Percentiles rank a stretch among this genome's conserved stretches.
These are phyloP conservation scores for Cyanoliseus patagonus DNA, from an alignment of 2,113 vertebrate genomes.

Conservation along the genomic window DNA sequence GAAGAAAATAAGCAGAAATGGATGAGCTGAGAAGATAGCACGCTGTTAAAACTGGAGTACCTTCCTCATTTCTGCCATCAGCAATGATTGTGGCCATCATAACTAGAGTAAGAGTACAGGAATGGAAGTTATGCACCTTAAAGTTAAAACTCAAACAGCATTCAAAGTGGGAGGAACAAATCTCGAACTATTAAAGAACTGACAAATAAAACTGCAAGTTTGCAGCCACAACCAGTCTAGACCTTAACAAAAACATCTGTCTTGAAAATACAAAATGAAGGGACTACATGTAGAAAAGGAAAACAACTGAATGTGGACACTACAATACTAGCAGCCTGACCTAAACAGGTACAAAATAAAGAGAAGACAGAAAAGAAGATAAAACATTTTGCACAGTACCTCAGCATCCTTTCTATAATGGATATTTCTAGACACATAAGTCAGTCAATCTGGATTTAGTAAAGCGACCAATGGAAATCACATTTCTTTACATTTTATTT, in stretches of 20 bases:
- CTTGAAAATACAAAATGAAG: neutral
- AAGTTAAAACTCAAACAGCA: neutral
- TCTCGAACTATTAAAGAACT: neutral
- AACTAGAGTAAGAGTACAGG: neutral
- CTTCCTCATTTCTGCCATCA: neutral
- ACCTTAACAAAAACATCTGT: neutral
- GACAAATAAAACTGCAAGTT: neutral
- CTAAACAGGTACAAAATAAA: neutral
- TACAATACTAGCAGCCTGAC: neutral
- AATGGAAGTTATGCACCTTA: neutral
- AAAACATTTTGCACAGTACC: neutral
- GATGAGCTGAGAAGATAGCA: neutral
- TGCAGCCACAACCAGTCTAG: neutral
- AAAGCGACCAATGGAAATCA: neutral
- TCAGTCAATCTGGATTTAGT: neutral
- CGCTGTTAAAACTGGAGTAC: neutral
- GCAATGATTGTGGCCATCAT: fast-evolving
- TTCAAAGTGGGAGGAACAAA: neutral
- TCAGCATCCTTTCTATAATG: neutral
- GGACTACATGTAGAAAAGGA: neutral
- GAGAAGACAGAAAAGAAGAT: neutral
- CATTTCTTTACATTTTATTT: neutral
- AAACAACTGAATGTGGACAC: neutral
- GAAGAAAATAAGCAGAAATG: neutral
- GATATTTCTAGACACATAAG: neutral